Evolutionary conservation across 2,888 invertebrate genomes (phyloP), one percentile per base, ranked within the genome.

Genomic region (Drosophila nigricruria): DNA sequence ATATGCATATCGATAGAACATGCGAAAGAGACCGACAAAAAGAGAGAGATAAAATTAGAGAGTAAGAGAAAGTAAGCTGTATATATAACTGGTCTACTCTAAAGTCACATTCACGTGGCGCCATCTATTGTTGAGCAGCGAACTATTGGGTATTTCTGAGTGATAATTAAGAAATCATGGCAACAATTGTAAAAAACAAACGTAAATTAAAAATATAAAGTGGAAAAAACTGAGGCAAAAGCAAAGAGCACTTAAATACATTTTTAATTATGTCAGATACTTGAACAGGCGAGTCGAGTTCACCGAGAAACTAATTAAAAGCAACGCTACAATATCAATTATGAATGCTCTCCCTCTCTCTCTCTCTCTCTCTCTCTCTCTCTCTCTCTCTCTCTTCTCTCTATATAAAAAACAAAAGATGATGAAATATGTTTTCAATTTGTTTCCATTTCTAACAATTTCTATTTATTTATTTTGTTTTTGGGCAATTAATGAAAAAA

Each of bases 301-400:
- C 47, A 60, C 30, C 50, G 70, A 18, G 56, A 71, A 79, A 71
- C 71, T 71, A 71, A 77, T 79, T 77, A 75, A 75, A 78, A 67
- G 40, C 57, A 58, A 18, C 45, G 53, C 43, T 20, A 53, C 45
- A 68, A 61, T 25, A 54, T 52, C 50, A 50, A 60, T 42, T 40
- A 60, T 70, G 47, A 32, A 1, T 45, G 34, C 20, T 6, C 23
- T 23, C 10, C 12, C 18, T 43, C 34, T 45, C 20, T 14, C 18
- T 43, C 32, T 45, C 16, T 8, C 20, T 38, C 36, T 50, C 20
- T 5, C 20, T 49, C 32, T 50, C 14, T 5, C 25, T 47, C 34
- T 49, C 18, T 5, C 16, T 42, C 23, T 49, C n/a, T 8, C 14
- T 53, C 25, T 50, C 9, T 10, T 53, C 25, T 50, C 9, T 10